Conservation (phyloP, 2,888 invertebrate species). For the Embidobia sp. region DNA sequence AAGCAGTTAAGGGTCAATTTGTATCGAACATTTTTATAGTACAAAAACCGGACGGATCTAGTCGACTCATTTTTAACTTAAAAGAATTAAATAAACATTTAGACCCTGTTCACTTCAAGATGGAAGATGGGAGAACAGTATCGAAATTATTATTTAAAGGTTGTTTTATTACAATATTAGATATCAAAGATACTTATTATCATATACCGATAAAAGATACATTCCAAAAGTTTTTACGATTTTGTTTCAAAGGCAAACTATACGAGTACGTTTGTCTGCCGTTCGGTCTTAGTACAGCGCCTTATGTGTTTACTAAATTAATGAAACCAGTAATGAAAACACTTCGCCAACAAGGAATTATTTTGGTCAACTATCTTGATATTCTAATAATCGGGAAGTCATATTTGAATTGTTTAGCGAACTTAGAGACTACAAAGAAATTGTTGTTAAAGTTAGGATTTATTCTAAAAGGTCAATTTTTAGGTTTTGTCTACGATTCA, state of each 20-base stretch:
- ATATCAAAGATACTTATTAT: constrained; percentile 53
- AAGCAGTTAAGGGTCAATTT: constrained; percentile 25
- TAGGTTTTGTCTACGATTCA: constrained; percentile 54
- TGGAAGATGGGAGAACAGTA: constrained; percentile 51
- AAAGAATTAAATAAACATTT: constrained; percentile 49
- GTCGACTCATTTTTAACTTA: constrained; percentile 48
- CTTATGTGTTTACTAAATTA: constrained; percentile 61
- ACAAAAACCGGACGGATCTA: constrained; percentile 23
- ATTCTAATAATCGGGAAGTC: constrained; percentile 54
- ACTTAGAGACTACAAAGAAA: constrained; percentile 25
- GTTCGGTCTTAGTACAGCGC: constrained; percentile 58
- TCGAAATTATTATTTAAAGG: constrained; percentile 17
- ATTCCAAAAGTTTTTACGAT: constrained; percentile 53
- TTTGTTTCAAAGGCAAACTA: constrained; percentile 45
- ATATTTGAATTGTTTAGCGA: constrained; percentile 17
- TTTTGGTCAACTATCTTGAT: constrained; percentile 57
- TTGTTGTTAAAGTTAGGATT: constrained; percentile 55
- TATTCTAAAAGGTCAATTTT: constrained; percentile 49
- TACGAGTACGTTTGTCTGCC: constrained; percentile 62
- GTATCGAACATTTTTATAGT: constrained; percentile 40
- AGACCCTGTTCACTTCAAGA: constrained; percentile 43
- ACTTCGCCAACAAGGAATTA: constrained; percentile 21
- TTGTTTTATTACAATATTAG: constrained; percentile 43
- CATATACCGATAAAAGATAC: constrained; percentile 35
- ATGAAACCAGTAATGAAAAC: constrained; percentile 55